Evolutionary conservation across 2,113 vertebrate species (phyloP), one percentile per base, ranked within the genome.

Genomic region (Colossoma macropomum): DNA sequence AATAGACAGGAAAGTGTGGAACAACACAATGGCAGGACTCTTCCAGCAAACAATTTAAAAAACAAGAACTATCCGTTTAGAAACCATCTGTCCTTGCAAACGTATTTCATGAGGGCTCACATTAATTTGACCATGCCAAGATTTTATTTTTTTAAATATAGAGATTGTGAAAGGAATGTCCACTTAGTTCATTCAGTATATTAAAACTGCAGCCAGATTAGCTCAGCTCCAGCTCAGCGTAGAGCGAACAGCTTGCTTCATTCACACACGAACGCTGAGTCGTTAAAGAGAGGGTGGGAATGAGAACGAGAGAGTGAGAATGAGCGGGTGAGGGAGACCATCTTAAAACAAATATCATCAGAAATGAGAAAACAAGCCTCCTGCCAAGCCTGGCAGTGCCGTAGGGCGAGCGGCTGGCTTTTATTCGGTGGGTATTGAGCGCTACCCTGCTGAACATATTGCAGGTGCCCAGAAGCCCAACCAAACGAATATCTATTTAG

Each of bases 261-360:
- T 88, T 90, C 86, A 56, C 16, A 41, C 82, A 72, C 85, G n/a
- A 91, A 92, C 84, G 81, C 0, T 65, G 76, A 89, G 75, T 78
- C 27, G 89, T 90, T 89, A 87, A 41, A 41, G 17, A 48, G 54
- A 70, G 72, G 85, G 63, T 0, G 63, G 28, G 41, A n/a, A 32
- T 16, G 19, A 73, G 27, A 80, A 9, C 28, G 16, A 41, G 28
- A 28, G 70, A 4, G 70, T 38, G 38, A 80, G 62, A 0, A 38
- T 12, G 41, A 63, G 68, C 66, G 52, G 45, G 65, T 50, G 27
- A 77, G 66, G 68, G 77, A 75, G 68, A 84, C 41, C 62, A 73
- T 45, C 75, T 82, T 86, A 83, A 84, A 92, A 92, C 74, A 82
- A 91, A 90, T 81, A 48, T 72, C 80, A 60, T 76, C 73, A 87